Conservation (phyloP, 2,888 invertebrate species). For the Blastobasis lacticolella region DNA sequence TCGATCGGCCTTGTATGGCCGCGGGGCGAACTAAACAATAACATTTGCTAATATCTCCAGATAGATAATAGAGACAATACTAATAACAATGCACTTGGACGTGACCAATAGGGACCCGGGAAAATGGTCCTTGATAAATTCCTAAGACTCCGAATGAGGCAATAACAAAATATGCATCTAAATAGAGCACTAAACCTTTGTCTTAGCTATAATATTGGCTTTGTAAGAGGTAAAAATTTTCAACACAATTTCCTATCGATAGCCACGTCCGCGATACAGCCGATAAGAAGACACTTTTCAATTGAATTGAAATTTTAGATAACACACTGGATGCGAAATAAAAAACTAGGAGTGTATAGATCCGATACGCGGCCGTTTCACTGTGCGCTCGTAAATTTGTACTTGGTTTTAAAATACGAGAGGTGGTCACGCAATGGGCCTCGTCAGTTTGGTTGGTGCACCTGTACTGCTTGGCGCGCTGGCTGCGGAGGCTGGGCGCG, state of each 20-base stretch:
- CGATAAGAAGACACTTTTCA: too few relatives aligned
- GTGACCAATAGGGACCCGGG: background rate
- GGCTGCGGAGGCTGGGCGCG: slow-evolving; percentile 72
- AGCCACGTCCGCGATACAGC: too few relatives aligned
- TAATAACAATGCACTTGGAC: slow-evolving; percentile 2
- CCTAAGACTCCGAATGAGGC: too few relatives aligned
- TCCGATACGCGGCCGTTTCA: background rate
- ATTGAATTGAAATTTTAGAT: too few relatives aligned
- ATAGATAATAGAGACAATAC: background rate
- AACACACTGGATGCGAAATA: too few relatives aligned
- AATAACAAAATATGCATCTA: too few relatives aligned
- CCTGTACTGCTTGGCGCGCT: slow-evolving; percentile 70
- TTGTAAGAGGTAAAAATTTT: too few relatives aligned
- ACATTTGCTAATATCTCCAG: background rate
- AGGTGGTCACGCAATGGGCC: background rate
- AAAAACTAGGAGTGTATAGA: too few relatives aligned
- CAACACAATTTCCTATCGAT: too few relatives aligned
- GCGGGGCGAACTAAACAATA: slow-evolving; percentile 28
- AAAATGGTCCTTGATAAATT: background rate
- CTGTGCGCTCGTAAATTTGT: background rate
- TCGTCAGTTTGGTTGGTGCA: slow-evolving; percentile 19
- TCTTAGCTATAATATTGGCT: too few relatives aligned
- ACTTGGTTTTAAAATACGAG: background rate
- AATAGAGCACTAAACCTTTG: too few relatives aligned
- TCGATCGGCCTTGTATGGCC: slow-evolving; percentile 42